Evolutionary conservation across 2,113 vertebrate genomes (phyloP).

Genomic region (Turdus rufiventris): DNA sequence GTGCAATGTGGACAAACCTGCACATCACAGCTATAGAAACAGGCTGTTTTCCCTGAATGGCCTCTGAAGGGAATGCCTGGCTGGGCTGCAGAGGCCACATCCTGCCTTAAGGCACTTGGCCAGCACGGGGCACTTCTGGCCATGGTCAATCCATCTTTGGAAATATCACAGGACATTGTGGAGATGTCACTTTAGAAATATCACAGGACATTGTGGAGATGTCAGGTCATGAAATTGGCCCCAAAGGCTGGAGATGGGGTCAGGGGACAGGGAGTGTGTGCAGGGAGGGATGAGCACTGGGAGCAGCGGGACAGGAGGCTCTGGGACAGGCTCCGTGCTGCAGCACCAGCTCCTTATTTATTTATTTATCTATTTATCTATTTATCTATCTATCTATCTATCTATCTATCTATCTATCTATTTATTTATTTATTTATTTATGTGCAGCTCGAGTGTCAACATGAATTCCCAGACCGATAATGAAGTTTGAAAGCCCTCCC

Average conservation of each 20-base stretch:
- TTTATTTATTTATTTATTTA: not conserved
- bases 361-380: not conserved
- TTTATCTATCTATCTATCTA: too few relatives aligned
- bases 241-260: not conserved
- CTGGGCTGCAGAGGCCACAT: not conserved
- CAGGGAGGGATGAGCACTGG: not conserved
- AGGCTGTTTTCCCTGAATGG: not conserved
- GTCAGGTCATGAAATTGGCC: not conserved
- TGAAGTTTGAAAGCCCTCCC: not conserved
- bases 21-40: not conserved
- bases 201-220: not conserved
- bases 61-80: not conserved
- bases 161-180: not conserved
- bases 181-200: not conserved
- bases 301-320: not conserved
- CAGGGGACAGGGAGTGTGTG: not conserved
- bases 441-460: not conserved
- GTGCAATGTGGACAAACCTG: not conserved
- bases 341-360: not conserved
- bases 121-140: not conserved
- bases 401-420: too few relatives aligned
- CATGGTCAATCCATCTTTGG: not conserved
- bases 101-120: not conserved
- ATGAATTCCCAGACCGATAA: not conserved
- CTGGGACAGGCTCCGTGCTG: not conserved